Evolutionary conservation across 2,797 vertebrate species (phyloP), one percentile per base, ranked within the genome.

Genomic region (Schizopygopsis pylzovi): DNA sequence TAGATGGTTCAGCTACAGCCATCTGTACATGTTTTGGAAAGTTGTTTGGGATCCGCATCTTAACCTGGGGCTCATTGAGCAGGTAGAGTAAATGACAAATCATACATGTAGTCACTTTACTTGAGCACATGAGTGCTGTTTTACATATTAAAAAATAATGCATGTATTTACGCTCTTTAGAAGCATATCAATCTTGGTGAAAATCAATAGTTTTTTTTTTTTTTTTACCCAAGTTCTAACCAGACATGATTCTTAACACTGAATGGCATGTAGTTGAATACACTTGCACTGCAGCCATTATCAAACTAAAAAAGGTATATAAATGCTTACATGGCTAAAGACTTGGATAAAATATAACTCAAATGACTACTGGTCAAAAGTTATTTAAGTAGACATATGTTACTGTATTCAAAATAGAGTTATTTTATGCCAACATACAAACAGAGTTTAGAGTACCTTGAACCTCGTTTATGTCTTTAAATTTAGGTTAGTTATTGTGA

Each of bases 1-100:
- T 91, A 94, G 90, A 89, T 90, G 91, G 89, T 93, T 93, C 93
- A 94, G 92, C 88, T 83, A 54, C 67, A 87, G 77, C 47, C 68
- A 41, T 86, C 68, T 43, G 61, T 77, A 28, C 56, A 52, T 22
- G 9, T 47, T 83, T 59, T 67, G 20, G 41, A 52, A 68, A 9
- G 37, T 82, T 73, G 37, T 82, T 73, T 79, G 37, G 43, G 39
- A 61, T 54, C 22, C 39, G 43, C 28, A 70, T 10, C 22, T 28
- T 54, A 49, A n/a, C 6, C 33, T n/a, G n/a, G 59, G 37, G n/a
- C 65, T 56, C 11, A 77, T 2, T 68, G 85, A 59, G 81, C 47
- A 81, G 83, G 85, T 87, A 41, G 47, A 80, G 49, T 70, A 71
- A 79, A 41, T 82, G 78, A 37, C 56, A 87, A 90, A 87, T 83